Evolutionary conservation across 2,797 vertebrate species (phyloP).

Genomic region (Poeciliopsis paucimaculata): DNA sequence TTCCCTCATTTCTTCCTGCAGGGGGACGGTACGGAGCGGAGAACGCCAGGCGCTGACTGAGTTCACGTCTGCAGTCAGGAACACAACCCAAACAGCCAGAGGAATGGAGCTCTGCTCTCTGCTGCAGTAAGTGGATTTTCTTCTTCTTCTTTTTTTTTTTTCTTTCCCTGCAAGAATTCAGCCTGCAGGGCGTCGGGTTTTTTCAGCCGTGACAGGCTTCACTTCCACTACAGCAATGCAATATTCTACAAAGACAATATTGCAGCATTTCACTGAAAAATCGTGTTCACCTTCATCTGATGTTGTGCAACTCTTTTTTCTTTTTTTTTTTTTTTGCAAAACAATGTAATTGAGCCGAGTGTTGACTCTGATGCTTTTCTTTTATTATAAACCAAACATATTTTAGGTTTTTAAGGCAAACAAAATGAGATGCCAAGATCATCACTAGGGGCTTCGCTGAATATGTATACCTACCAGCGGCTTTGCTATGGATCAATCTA

Average conservation of each 20-base stretch:
- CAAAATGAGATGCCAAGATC: not conserved
- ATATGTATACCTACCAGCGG: not conserved
- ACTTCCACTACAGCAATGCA: not conserved
- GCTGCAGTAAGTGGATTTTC: constrained; percentile 23
- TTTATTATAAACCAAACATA: not conserved
- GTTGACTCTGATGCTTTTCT: not conserved
- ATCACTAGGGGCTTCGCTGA: not conserved
- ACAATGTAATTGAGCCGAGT: not conserved
- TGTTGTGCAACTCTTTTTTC: not conserved
- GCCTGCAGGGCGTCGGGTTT: constrained; percentile 1
- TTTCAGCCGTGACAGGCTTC: not conserved
- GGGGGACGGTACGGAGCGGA: constrained; percentile 35
- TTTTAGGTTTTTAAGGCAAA: not conserved
- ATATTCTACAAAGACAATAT: not conserved
- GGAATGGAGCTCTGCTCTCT: constrained; percentile 22
- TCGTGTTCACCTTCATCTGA: not conserved
- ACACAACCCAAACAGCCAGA: not conserved
- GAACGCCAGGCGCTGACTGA: not conserved
- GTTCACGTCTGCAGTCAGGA: not conserved
- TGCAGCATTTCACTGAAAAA: not conserved
- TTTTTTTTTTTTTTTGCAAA: not conserved
- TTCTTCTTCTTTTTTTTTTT: not conserved
- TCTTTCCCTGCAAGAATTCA: not conserved
- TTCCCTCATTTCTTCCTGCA: constrained; percentile 49
- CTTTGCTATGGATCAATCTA: not conserved